Evolutionary conservation across 2,888 invertebrate genomes (phyloP), one percentile per base, ranked within the genome.

Genomic region (Cerastoderma edule): DNA sequence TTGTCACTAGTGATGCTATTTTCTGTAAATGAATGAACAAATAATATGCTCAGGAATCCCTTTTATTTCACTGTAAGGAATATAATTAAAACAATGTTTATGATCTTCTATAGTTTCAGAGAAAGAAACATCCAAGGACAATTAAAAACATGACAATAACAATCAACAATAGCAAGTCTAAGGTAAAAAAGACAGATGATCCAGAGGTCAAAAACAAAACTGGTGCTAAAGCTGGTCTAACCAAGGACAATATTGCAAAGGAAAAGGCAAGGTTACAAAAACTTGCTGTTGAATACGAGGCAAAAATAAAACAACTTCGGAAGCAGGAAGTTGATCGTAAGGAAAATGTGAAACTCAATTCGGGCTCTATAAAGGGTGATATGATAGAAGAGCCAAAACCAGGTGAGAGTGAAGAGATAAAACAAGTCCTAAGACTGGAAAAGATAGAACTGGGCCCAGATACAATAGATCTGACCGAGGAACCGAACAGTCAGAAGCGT

Each of bases 231-330:
- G 27, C 0, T 39, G 24, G 27, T 24, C n/a, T 39, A 24, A 39
- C 64, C 10, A 28, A 28, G 22, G 71, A 53, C 6, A 67, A 68
- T 16, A 85, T 85, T 60, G 80, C 80, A 3, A 72, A 78, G 72
- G 88, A 89, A 66, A 89, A 89, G 35, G 71, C 77, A 53, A 74
- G 85, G 39, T 72, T 89, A 16, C 86, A 87, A 65, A 75, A 78
- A 24, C 68, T 88, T 16, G 88, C 86, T 27, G 72, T 82, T 39
- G 83, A 86, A 72, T 86, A 84, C 66, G 89, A 86, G 24, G 84
- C 79, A 30, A 86, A 86, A 63, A 83, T 89, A 1, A 74, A 79
- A 53, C 74, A 79, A 24, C 73, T 89, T 65, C 88, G 87, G 44
- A 22, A 39, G 27, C 22, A 48, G 67, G 56, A 63, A 3, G 28